Conservation (phyloP, 2,888 invertebrate genomes). For the Chrysopilus asiliformis region DNA sequence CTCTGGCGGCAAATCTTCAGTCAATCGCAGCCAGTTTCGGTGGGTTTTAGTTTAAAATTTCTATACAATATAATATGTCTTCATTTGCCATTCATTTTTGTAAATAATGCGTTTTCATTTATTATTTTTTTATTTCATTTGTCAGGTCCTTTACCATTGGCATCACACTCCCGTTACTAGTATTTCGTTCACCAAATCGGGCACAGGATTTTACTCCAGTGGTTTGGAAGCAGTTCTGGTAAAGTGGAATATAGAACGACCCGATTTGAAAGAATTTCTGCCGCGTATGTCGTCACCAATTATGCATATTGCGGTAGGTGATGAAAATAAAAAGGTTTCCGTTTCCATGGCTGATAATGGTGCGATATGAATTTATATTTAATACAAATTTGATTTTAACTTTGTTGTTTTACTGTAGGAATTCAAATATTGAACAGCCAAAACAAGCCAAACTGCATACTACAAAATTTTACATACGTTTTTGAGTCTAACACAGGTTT, state of each 20-base stretch:
- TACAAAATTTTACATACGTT: constrained; percentile 56
- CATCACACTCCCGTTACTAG: constrained; percentile 56
- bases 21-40: constrained; percentile 16
- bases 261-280: constrained; percentile 40
- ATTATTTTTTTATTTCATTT: no score
- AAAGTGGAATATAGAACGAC: constrained; percentile 50
- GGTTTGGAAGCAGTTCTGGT: constrained; percentile 68
- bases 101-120: no score
- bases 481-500: constrained; percentile 36
- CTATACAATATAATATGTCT: no score
- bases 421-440: constrained; percentile 43
- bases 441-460: constrained; percentile 40
- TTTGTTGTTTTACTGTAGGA: constrained; percentile 20
- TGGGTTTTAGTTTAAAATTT: constrained; percentile 6
- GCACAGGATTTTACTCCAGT: constrained; percentile 57
- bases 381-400: constrained; percentile 1
- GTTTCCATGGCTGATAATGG: constrained; percentile 58
- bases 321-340: constrained; percentile 48
- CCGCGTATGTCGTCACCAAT: constrained; percentile 60
- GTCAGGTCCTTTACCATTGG: constrained; percentile 54
- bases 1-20: constrained; percentile 44
- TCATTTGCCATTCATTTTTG: background rate
- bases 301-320: constrained; percentile 45
- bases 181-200: constrained; percentile 49
- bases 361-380: constrained; percentile 14